Conservation (phyloP, 1,140 invertebrate genomes). For the Oryctes rhinoceros region DNA sequence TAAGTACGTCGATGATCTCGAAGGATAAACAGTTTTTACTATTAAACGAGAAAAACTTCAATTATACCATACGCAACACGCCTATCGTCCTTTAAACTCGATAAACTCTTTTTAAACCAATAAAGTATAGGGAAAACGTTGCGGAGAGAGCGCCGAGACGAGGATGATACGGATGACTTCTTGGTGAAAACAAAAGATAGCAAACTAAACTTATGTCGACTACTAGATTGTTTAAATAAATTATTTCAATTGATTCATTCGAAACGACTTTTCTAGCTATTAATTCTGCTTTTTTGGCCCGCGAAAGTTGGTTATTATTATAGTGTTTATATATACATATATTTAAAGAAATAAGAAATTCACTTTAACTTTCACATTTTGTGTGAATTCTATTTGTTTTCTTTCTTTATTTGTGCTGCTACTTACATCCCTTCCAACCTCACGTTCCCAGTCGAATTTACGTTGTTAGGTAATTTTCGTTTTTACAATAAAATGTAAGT, state of each 20-base stretch:
- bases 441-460: no score
- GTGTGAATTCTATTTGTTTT: background rate
- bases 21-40: background rate
- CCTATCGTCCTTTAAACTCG: background rate
- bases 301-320: slow-evolving; percentile 35
- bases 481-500: no score
- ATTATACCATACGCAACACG: no score
- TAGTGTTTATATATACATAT: slow-evolving; percentile 37
- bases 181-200: background rate
- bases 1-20: background rate
- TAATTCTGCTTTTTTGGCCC: slow-evolving; percentile 29
- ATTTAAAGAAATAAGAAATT: slow-evolving; percentile 30
- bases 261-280: slow-evolving; percentile 35
- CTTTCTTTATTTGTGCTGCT: background rate
- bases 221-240: slow-evolving; percentile 33
- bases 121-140: background rate
- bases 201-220: slow-evolving; percentile 29
- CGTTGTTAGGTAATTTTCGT: no score
- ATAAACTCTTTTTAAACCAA: background rate
- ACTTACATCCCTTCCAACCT: background rate
- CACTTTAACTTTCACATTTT: slow-evolving; percentile 26
- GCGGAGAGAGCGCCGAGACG: background rate
- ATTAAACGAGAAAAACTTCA: background rate
- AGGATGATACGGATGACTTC: background rate
- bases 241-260: slow-evolving; percentile 31